Base-by-base conservation (phyloP, 2,888 invertebrate species). In the Oscheius myriophilus region DNA sequence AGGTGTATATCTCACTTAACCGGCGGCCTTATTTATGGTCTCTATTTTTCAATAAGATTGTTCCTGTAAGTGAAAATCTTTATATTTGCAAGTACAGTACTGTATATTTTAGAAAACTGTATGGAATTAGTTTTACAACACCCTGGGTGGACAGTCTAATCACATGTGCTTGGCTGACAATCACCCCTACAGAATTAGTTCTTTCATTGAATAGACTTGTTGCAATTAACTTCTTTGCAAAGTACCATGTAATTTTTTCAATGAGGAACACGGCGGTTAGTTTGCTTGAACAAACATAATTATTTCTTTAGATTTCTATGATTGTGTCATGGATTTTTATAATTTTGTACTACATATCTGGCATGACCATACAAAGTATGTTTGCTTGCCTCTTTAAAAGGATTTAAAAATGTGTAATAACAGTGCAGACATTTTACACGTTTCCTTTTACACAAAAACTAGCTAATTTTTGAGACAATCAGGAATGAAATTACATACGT, bases 101-200 rank as follows among this genome's bases (percentile, higher is more conserved):
- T 33, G 33, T 6, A 33, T 9, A 25, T 18, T 59, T 59, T 25
- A 59, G 59, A 23, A 45, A 43, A 46, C 4, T 59, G 7, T 46
- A n/a, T 46, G 46, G 46, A 45, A 59, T 59, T 18, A 25, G n/a
- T 25, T 59, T 43, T 43, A 11, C 21, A 12, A 46, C n/a, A 14
- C 12, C 9, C 7, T 46, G 25, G 21, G 43, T 59, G 11, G 59
- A 59, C 46, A 59, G 45, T 7, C 6, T 59, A 16, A 46, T 25
- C 26, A 26, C 46, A 23, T 43, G 59, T 45, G 23, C 14, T 45
- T 59, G 59, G 59, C 45, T 59, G 43, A 46, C 25, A 25, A 43
- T 59, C 42, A 46, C 59, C 12, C 59, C 59, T 12, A 21, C 25
- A 14, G 59, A 59, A 46, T 26, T 59, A 11, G 21, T 59, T 12